Conservation (phyloP, 2,888 invertebrate species). For the Meta bourneti region DNA sequence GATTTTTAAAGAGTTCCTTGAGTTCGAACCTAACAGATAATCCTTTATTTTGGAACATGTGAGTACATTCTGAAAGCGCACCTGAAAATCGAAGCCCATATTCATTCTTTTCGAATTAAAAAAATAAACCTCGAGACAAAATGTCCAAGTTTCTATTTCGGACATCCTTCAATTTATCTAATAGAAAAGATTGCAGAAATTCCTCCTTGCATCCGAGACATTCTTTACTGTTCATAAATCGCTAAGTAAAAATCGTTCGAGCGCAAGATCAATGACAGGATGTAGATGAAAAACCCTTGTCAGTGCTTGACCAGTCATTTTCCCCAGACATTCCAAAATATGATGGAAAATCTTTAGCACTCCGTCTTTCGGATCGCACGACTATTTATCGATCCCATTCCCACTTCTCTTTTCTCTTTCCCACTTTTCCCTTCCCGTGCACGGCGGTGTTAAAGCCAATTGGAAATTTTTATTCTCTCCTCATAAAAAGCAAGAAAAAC, state of each 20-base stretch:
- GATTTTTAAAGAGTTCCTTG: too few relatives aligned
- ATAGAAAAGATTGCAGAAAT: too few relatives aligned
- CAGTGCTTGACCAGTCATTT: neutral
- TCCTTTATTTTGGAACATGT: too few relatives aligned
- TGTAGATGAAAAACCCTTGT: neutral
- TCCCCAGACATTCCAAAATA: constrained; percentile 14
- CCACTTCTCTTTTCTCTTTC: neutral
- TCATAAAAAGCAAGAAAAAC: neutral
- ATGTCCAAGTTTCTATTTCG: too few relatives aligned
- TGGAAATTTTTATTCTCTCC: constrained; percentile 13
- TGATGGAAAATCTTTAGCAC: neutral
- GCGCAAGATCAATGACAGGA: neutral
- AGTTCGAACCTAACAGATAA: too few relatives aligned
- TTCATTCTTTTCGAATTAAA: too few relatives aligned
- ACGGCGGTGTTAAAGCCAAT: constrained; percentile 8
- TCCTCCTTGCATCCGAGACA: too few relatives aligned
- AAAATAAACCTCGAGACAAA: too few relatives aligned
- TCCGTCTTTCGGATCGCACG: neutral
- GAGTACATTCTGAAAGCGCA: too few relatives aligned
- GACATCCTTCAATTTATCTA: too few relatives aligned
- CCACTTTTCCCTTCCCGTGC: neutral
- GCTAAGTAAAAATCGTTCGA: neutral
- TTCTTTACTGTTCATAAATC: too few relatives aligned
- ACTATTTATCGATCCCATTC: neutral
- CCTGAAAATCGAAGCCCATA: too few relatives aligned